These are phyloP conservation scores for Brachymystax lenok DNA, from an alignment of 2,797 vertebrate genomes.

Conservation along the genomic window DNA sequence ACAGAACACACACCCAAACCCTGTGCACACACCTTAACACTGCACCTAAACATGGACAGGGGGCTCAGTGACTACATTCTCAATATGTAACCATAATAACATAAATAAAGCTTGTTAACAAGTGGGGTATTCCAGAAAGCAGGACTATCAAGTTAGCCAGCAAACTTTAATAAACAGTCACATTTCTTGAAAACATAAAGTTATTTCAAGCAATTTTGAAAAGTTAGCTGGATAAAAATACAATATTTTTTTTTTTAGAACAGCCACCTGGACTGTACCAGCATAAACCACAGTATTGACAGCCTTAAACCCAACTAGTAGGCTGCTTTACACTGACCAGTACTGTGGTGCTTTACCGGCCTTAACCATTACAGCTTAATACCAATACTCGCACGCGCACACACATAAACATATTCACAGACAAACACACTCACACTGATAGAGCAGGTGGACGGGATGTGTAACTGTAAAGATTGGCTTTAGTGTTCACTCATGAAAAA, in stretches of 20 bases:
- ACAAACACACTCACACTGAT: slow-evolving; percentile 19
- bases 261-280: not conserved
- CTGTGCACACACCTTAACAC: slow-evolving; percentile 49
- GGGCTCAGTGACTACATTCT: slow-evolving; percentile 58
- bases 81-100: slow-evolving; percentile 39
- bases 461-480: slow-evolving; percentile 16
- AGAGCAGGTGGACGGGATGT: slow-evolving; percentile 1
- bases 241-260: not conserved
- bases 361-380: slow-evolving; percentile 25
- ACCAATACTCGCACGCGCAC: slow-evolving; percentile 24
- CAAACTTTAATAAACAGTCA: not conserved
- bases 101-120: slow-evolving; percentile 16
- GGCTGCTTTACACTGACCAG: not conserved
- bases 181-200: not conserved
- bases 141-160: not conserved
- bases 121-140: not conserved
- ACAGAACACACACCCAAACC: slow-evolving; percentile 56
- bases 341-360: slow-evolving; percentile 31
- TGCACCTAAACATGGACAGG: slow-evolving; percentile 33
- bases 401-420: slow-evolving; percentile 20
- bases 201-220: not conserved
- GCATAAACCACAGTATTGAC: not conserved
- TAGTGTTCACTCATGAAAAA: slow-evolving; percentile 21
- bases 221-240: not conserved
- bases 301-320: not conserved